A percentile compares a stretch with the other conserved stretches of the same genome.
Evolutionary conservation across 2,797 vertebrate species (phyloP).

Genomic region (Aphelocoma californica): DNA sequence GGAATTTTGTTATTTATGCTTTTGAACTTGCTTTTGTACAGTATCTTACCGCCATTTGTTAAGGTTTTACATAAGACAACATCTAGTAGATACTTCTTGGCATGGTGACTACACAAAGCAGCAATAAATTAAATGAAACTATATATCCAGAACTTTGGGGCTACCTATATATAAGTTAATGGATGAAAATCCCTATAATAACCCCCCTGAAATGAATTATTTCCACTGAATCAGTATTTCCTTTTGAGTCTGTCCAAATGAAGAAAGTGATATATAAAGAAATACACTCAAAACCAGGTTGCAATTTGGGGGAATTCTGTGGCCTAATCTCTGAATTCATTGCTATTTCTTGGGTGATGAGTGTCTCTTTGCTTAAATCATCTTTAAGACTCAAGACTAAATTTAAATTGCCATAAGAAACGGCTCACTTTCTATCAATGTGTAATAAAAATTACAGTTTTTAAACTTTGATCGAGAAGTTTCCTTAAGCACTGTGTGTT

Average conservation of each 20-base stretch:
- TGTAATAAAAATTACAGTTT: background rate
- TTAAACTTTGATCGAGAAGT: background rate
- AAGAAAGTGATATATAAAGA: background rate
- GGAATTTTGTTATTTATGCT: background rate
- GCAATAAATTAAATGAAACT: background rate
- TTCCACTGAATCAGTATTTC: background rate
- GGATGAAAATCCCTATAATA: background rate
- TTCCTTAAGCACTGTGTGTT: background rate
- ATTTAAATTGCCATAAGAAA: background rate
- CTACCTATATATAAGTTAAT: background rate
- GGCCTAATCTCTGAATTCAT: background rate
- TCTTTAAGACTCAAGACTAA: background rate
- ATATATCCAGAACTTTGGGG: background rate
- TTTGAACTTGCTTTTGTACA: background rate
- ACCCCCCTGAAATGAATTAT: background rate
- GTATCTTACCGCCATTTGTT: background rate
- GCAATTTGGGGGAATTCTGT: background rate
- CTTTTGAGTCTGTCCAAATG: background rate
- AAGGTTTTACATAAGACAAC: background rate
- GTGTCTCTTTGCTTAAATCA: background rate
- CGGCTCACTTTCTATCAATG: background rate
- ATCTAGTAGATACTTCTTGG: background rate
- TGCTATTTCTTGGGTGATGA: background rate
- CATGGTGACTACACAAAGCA: background rate
- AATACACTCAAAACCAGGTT: background rate